phyloP scores from a whole-genome alignment of 2,797 vertebrate species.

The Paramormyrops hopkinsi region DNA sequence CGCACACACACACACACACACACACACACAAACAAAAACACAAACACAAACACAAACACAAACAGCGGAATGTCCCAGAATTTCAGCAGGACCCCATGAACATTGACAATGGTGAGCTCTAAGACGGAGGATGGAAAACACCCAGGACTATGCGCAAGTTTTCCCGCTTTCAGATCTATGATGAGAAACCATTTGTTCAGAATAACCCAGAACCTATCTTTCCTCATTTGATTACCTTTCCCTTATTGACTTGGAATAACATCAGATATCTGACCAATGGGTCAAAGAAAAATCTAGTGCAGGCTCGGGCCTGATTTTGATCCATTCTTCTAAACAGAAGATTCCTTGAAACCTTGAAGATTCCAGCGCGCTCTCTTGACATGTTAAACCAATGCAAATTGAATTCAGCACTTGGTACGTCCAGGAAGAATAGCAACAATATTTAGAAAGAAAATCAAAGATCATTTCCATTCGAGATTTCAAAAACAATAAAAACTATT shows the following conservation, averaged over 20 bases:
- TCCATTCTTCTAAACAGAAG: not conserved
- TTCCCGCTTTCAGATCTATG: not conserved
- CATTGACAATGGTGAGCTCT: not conserved
- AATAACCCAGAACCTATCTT: not conserved
- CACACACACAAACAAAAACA: not conserved
- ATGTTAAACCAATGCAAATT: not conserved
- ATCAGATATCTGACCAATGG: not conserved
- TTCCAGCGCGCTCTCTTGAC: not conserved
- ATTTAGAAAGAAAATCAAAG: not conserved
- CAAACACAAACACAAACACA: not conserved
- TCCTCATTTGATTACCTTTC: not conserved
- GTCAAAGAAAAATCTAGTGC: not conserved
- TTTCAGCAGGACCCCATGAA: not conserved
- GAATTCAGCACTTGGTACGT: not conserved
- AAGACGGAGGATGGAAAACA: not conserved
- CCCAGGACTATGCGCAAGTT: not conserved
- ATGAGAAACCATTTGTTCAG: not conserved
- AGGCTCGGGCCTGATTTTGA: not conserved
- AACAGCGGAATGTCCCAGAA: not conserved
- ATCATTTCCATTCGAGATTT: not conserved
- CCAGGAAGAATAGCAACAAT: not conserved
- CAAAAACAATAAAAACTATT: not conserved
- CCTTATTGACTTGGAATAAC: not conserved
- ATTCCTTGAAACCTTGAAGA: not conserved
- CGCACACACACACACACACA: conserved; percentile 19